A percentile compares a stretch with the other conserved stretches of the same genome.
Evolutionary conservation across 2,888 invertebrate genomes (phyloP).

Genomic region (Biston betularia): DNA sequence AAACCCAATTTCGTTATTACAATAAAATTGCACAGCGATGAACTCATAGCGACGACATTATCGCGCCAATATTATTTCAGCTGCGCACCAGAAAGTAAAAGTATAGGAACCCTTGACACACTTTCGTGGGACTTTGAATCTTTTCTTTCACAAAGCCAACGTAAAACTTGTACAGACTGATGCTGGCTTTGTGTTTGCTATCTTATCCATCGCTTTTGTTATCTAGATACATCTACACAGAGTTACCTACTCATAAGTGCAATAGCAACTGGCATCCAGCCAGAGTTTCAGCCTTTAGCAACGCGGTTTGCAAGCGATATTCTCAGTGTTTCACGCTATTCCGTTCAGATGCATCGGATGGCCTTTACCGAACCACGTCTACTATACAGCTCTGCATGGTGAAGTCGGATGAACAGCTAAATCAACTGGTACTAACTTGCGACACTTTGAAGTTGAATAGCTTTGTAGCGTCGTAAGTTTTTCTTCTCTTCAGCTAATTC

Average conservation of each 20-base stretch:
- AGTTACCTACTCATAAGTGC: slow-evolving; percentile 39
- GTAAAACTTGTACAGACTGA: slow-evolving; percentile 7
- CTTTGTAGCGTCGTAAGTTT: slow-evolving; percentile 13
- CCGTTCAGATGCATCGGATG: slow-evolving; percentile 30
- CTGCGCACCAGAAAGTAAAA: slow-evolving; percentile 31
- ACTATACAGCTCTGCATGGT: slow-evolving; percentile 6
- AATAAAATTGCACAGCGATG: slow-evolving; percentile 23
- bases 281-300: slow-evolving; percentile 42
- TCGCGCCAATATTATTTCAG: slow-evolving; percentile 29
- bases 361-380: slow-evolving; percentile 21
- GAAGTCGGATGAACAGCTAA: slow-evolving; percentile 16
- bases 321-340: slow-evolving; percentile 12
- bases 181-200: slow-evolving; percentile 30
- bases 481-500: slow-evolving; percentile 11
- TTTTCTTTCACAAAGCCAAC: slow-evolving; percentile 23
- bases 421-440: slow-evolving; percentile 11
- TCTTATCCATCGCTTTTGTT: slow-evolving; percentile 32
- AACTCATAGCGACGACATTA: slow-evolving; percentile 19
- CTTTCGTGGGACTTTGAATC: slow-evolving; percentile 35
- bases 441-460: slow-evolving; percentile 14
- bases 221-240: slow-evolving; percentile 30
- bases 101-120: slow-evolving; percentile 39
- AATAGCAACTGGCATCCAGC: slow-evolving; percentile 42
- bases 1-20: slow-evolving; percentile 23
- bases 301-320: slow-evolving; percentile 32